These are phyloP conservation scores for Tromatobia lineatoria DNA, from an alignment of 2,888 invertebrate species.

Conservation along the genomic window DNA sequence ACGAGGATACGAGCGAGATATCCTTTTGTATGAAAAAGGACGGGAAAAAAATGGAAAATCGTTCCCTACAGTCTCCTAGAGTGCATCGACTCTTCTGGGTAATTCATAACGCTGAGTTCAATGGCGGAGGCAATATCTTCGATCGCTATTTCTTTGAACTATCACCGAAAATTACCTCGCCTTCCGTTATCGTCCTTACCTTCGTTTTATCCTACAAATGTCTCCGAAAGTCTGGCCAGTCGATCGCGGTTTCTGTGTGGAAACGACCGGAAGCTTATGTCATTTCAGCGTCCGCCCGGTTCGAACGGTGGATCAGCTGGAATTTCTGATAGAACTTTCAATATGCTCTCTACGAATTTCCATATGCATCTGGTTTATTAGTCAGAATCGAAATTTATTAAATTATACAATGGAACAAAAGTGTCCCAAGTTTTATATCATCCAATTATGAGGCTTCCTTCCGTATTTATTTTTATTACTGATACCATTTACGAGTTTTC, in stretches of 20 bases:
- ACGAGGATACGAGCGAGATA: slow-evolving; percentile 33
- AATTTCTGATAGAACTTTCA: slow-evolving; percentile 53
- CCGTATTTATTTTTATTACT: background rate
- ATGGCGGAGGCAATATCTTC: slow-evolving; percentile 57
- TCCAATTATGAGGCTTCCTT: background rate
- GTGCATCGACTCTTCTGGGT: slow-evolving; percentile 45
- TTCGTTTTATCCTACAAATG: slow-evolving; percentile 64
- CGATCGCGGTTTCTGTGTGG: slow-evolving; percentile 46
- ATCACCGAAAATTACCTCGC: slow-evolving; percentile 62
- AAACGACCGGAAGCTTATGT: slow-evolving; percentile 54
- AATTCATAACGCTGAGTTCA: slow-evolving; percentile 59
- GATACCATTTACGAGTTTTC: background rate
- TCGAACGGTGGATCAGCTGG: slow-evolving; percentile 23
- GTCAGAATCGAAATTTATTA: background rate
- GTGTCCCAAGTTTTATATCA: background rate
- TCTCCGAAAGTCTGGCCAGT: slow-evolving; percentile 28
- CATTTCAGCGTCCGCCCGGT: slow-evolving; percentile 1
- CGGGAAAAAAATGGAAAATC: slow-evolving; percentile 27
- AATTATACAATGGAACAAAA: slow-evolving; percentile 18
- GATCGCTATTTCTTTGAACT: slow-evolving; percentile 62
- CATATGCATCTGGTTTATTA: background rate
- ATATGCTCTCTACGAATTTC: slow-evolving; percentile 45
- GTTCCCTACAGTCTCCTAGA: slow-evolving; percentile 21
- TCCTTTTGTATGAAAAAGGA: slow-evolving; percentile 42
- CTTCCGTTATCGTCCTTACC: slow-evolving; percentile 56